A percentile compares a stretch with the other conserved stretches of the same genome.
These are phyloP conservation scores for Harpalus rufipes DNA, from an alignment of 2,888 invertebrate species.

Conservation along the genomic window DNA sequence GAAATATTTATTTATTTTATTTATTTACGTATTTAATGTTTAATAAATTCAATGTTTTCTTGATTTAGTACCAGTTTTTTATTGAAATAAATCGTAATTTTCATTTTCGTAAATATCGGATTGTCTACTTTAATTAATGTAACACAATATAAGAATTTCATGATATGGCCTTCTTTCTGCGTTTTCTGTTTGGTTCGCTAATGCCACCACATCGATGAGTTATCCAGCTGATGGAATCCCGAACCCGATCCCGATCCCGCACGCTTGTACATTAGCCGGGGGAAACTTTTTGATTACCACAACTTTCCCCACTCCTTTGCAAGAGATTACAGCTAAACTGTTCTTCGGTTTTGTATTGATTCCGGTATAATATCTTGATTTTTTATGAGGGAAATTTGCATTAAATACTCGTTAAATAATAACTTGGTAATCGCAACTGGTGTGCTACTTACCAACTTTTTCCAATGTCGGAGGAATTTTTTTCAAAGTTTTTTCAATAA, in stretches of 20 bases:
- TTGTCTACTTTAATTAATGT: too few relatives aligned
- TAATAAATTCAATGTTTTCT: too few relatives aligned
- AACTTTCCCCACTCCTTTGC: slow-evolving; percentile 14
- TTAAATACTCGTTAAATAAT: slow-evolving; percentile 55
- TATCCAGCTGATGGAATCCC: too few relatives aligned
- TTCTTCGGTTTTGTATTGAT: slow-evolving; percentile 47
- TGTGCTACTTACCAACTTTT: not conserved
- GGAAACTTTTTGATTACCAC: slow-evolving; percentile 49
- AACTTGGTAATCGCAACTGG: slow-evolving; percentile 27
- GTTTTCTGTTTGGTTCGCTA: too few relatives aligned
- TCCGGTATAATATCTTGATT: slow-evolving; percentile 33
- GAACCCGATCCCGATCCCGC: not conserved
- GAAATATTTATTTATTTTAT: too few relatives aligned
- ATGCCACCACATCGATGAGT: too few relatives aligned
- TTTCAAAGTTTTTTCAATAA: slow-evolving; percentile 30
- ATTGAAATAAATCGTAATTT: too few relatives aligned
- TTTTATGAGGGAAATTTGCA: slow-evolving; percentile 51
- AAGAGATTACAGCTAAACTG: slow-evolving; percentile 49
- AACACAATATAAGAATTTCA: too few relatives aligned
- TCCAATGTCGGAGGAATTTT: not conserved
- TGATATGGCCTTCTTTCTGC: too few relatives aligned
- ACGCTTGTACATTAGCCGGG: slow-evolving; percentile 20
- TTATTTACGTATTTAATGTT: too few relatives aligned
- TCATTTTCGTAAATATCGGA: too few relatives aligned
- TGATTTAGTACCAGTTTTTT: too few relatives aligned